Conservation (phyloP, 2,888 invertebrate species). For the Andrena camellia region DNA sequence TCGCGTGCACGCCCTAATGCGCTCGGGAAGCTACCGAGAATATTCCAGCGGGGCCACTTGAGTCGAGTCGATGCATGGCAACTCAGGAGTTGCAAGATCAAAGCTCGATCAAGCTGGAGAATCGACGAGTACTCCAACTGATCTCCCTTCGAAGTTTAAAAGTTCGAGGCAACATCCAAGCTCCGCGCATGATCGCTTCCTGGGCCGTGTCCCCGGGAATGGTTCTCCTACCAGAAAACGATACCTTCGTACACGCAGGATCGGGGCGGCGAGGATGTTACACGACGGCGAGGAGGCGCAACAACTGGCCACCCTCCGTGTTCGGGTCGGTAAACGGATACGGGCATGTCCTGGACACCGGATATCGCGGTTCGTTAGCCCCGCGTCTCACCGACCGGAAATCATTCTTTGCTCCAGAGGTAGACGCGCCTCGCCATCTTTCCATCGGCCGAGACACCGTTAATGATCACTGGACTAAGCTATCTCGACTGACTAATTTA, state of each 20-base stretch:
- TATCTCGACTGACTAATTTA: slow-evolving; percentile 25
- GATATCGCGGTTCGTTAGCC: slow-evolving; percentile 72
- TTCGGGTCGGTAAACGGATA: slow-evolving; percentile 67
- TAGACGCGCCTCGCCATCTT: slow-evolving; percentile 53
- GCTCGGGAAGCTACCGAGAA: neutral
- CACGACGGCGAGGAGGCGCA: slow-evolving; percentile 36
- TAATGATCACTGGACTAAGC: slow-evolving; percentile 53
- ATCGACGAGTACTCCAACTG: too few species aligned
- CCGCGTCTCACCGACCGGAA: slow-evolving; percentile 61
- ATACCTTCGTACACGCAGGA: slow-evolving; percentile 28
- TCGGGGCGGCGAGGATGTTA: slow-evolving; percentile 22
- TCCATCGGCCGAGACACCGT: slow-evolving; percentile 42
- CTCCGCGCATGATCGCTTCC: slow-evolving; percentile 18
- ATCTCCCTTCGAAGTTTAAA: too few species aligned
- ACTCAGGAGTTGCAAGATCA: too few species aligned
- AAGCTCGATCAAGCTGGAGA: neutral
- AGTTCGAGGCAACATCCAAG: neutral
- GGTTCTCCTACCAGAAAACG: slow-evolving; percentile 18
- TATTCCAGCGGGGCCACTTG: neutral
- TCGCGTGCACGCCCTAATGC: neutral
- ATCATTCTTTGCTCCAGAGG: slow-evolving; percentile 62
- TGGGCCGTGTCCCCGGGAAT: slow-evolving; percentile 33
- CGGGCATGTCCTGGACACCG: slow-evolving; percentile 66
- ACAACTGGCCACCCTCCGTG: slow-evolving; percentile 63
- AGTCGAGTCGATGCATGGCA: too few species aligned